These are phyloP conservation scores for Lysiphlebus fabarum DNA, from an alignment of 1,140 invertebrate species.

Conservation along the genomic window DNA sequence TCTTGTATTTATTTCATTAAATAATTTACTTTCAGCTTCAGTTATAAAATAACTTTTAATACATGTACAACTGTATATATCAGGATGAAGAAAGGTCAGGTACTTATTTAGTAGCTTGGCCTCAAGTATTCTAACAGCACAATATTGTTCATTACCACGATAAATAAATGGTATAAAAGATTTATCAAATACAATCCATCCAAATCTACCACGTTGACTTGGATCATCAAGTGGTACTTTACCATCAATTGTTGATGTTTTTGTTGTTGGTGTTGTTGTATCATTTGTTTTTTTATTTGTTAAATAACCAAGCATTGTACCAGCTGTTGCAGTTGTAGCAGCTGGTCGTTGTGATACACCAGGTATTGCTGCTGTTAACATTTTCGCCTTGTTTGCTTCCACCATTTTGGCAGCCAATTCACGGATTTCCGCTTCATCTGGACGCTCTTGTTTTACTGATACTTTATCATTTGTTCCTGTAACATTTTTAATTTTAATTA, in stretches of 20 bases:
- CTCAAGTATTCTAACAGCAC: conserved; percentile 88
- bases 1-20: conserved; percentile 90
- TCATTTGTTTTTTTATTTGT: conserved; percentile 40
- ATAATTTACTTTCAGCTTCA: conserved; percentile 80
- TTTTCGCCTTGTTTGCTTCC: conserved; percentile 78
- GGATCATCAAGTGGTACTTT: conserved; percentile 66
- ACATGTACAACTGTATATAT: conserved; percentile 83
- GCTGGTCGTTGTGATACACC: conserved; percentile 39
- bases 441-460: conserved; percentile 74
- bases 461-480: conserved; percentile 40
- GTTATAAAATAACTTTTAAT: conserved; percentile 93
- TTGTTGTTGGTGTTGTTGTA: conserved; percentile 28
- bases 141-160: conserved; percentile 79
- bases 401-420: conserved; percentile 82
- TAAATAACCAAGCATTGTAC: conserved; percentile 60
- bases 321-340: conserved; percentile 32
- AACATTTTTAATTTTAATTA: conserved; percentile 13
- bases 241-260: conserved; percentile 40
- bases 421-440: conserved; percentile 81
- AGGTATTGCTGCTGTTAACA: conserved; percentile 53
- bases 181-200: conserved; percentile 83
- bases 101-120: conserved; percentile 82
- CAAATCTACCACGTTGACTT: conserved; percentile 80
- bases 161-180: conserved; percentile 85
- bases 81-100: conserved; percentile 75